Percentiles rank a stretch among this genome's conserved stretches.
Evolutionary conservation across 2,113 vertebrate genomes (phyloP).

Genomic region (Xyrauchen texanus): DNA sequence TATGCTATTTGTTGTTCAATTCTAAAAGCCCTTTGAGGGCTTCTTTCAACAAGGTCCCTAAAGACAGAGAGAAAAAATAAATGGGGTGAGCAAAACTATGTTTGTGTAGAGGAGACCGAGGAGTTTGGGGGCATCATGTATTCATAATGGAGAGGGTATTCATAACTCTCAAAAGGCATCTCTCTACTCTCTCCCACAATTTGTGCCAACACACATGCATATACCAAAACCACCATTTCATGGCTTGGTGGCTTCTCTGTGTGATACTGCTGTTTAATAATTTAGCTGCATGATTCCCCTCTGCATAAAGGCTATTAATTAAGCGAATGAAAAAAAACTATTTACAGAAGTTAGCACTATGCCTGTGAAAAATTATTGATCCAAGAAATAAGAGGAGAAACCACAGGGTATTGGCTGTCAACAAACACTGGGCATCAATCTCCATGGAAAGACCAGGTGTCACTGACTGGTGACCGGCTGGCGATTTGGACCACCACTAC

Average conservation of each 20-base stretch:
- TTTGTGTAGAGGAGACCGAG: not conserved
- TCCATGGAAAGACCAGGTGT: not conserved
- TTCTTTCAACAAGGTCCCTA: constrained; percentile 69
- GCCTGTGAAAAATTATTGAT: not conserved
- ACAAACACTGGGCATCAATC: not conserved
- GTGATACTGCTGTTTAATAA: constrained; percentile 4
- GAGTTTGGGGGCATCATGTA: constrained; percentile 49
- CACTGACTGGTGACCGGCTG: no score
- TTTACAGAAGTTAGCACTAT: not conserved
- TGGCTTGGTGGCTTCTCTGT: constrained; percentile 26
- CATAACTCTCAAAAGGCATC: constrained; percentile 15
- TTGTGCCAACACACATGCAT: not conserved
- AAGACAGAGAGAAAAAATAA: constrained; percentile 49
- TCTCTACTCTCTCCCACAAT: constrained; percentile 5
- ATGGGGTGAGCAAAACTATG: not conserved
- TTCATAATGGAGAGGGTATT: constrained; percentile 46
- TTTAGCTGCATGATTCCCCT: constrained; percentile 3
- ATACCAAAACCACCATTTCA: constrained; percentile 2
- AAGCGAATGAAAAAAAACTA: constrained; percentile 1
- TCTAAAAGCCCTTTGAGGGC: constrained; percentile 58
- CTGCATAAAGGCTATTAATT: constrained; percentile 18
- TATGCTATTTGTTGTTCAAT: constrained; percentile 71
- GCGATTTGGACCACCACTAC: no score
- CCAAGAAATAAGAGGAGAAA: not conserved
- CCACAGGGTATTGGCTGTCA: constrained; percentile 3